These are phyloP conservation scores for Monoplex corrugatus DNA, from an alignment of 2,888 invertebrate species.

Conservation along the genomic window DNA sequence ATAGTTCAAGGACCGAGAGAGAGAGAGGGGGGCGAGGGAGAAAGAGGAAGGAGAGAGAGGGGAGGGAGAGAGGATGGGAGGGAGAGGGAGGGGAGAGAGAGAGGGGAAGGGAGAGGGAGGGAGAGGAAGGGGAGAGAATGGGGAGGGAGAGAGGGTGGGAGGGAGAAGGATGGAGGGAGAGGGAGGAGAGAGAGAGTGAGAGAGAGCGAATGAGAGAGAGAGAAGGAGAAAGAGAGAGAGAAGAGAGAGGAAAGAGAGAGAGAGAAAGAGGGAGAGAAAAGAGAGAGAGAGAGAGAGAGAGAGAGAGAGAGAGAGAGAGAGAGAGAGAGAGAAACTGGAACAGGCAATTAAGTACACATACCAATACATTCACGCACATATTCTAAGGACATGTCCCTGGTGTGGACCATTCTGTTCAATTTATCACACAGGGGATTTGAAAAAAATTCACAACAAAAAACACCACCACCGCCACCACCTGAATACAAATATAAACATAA, in stretches of 20 bases:
- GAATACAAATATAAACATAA: too few relatives aligned
- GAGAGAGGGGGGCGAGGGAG: not conserved
- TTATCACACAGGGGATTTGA: too few relatives aligned
- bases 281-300: slow-evolving; percentile 34
- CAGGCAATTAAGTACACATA: too few relatives aligned
- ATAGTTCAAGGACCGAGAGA: too few relatives aligned
- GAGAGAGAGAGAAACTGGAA: slow-evolving; percentile 8
- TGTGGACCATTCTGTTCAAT: too few relatives aligned
- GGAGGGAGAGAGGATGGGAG: not conserved
- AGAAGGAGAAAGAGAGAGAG: not conserved
- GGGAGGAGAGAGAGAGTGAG: not conserved
- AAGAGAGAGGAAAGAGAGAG: slow-evolving; percentile 5
- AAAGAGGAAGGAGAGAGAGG: not conserved
- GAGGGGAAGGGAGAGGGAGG: not conserved
- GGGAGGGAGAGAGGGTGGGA: not conserved
- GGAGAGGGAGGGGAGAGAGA: not conserved
- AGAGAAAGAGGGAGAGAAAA: slow-evolving; percentile 26
- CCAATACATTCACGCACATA: too few relatives aligned
- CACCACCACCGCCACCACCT: too few relatives aligned
- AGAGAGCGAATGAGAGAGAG: not conserved
- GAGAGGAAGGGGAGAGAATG: not conserved
- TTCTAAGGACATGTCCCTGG: too few relatives aligned
- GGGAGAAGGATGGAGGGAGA: not conserved
- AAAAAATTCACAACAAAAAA: too few relatives aligned
- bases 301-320: slow-evolving; percentile 37